A percentile compares a stretch with the other conserved stretches of the same genome.
Conservation (phyloP, 2,888 invertebrate genomes). For the Spisula solida region DNA sequence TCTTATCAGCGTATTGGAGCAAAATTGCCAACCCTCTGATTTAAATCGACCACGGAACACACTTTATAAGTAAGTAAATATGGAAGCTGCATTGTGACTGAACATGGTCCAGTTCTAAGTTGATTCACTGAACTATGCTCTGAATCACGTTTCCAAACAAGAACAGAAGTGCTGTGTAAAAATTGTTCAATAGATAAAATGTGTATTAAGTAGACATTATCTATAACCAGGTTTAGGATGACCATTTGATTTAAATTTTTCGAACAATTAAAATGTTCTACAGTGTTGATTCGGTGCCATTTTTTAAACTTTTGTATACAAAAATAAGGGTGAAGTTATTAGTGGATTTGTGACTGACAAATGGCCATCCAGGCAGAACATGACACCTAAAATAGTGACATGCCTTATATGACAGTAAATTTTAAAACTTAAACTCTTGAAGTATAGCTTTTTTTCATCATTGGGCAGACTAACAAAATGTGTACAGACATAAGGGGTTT, state of each 20-base stretch:
- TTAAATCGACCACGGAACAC: too few species aligned
- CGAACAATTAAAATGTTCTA: too few species aligned
- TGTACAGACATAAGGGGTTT: background rate
- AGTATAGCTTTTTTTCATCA: too few species aligned
- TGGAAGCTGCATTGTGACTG: too few species aligned
- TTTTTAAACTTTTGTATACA: background rate
- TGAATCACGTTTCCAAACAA: background rate
- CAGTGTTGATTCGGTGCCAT: background rate
- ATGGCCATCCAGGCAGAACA: background rate
- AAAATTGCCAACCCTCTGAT: too few species aligned
- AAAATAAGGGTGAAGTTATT: background rate
- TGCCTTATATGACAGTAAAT: too few species aligned
- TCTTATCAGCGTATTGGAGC: too few species aligned
- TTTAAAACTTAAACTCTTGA: too few species aligned
- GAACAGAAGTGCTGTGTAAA: background rate
- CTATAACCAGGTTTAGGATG: background rate
- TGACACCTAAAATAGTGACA: too few species aligned
- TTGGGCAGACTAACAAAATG: background rate
- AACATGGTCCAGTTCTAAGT: too few species aligned
- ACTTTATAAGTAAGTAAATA: too few species aligned
- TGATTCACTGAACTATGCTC: too few species aligned
- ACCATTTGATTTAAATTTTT: background rate
- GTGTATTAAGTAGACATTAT: background rate
- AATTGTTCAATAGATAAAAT: background rate
- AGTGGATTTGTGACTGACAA: background rate